Evolutionary conservation across 2,888 invertebrate genomes (phyloP), one percentile per base, ranked within the genome.

Genomic region (Coenonympha glycerion): DNA sequence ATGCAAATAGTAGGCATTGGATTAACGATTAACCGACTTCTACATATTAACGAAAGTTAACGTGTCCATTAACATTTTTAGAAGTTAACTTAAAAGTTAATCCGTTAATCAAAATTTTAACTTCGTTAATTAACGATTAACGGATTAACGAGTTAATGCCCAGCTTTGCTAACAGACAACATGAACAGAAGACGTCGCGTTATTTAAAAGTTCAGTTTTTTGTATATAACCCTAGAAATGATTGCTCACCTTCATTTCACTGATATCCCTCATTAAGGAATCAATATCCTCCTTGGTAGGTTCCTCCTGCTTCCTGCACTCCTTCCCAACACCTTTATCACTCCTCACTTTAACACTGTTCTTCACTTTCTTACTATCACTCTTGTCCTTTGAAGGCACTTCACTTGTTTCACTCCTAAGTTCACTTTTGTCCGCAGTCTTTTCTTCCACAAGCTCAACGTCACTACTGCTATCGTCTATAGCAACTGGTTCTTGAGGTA

Each of bases 381-480:
- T 39, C 15, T 24, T 72, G 66, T 78, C 78, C 68, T 70, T 78
- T 6, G 66, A 79, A 84, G 86, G 86, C 86, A 85, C 86, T 78
- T 76, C 76, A 76, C 73, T 73, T 60, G 69, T 71, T 47, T 73
- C 78, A 69, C 68, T 62, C 49, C 60, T 63, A 52, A 47, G 58
- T 60, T 65, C 68, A 77, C 74, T 72, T 68, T 71, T 76, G 57
- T 76, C 76, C 53, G 62, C 75, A 52, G 62, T 60, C 33, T 62
- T 66, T 46, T 79, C 81, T 50, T 85, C 86, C 1, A 87, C 70
- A 39, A 87, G 63, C 68, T 87, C 87, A 0, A 88, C 83, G 30
- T 87, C 88, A 75, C 87, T 87, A 56, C 86, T 86, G 56, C 87
- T 87, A 49, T 88, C 88, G 36, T 88, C 87, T 0, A 86, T 61